phyloP scores from a whole-genome alignment of 2,113 vertebrate species.

The Nymphicus hollandicus region DNA sequence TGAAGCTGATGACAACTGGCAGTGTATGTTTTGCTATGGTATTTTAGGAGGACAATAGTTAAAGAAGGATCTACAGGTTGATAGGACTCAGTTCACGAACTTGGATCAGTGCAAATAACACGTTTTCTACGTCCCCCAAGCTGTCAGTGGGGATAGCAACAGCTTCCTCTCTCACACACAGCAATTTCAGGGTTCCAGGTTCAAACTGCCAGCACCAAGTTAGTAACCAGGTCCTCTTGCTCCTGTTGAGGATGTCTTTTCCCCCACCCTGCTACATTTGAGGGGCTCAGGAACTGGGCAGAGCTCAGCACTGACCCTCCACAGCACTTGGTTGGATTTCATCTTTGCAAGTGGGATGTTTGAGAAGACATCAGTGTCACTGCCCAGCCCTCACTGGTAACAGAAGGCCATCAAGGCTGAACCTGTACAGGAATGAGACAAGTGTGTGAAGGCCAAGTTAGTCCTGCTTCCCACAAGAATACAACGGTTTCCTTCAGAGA shows the following conservation, averaged over 20 bases:
- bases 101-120: neutral
- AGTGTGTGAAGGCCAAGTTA: neutral
- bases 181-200: neutral
- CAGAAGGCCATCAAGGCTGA: neutral
- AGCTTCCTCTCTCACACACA: neutral
- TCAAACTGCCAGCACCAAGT: neutral
- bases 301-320: neutral
- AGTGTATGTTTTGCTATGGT: neutral
- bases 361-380: neutral
- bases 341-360: neutral
- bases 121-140: neutral
- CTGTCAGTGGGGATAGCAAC: neutral
- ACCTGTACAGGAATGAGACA: neutral
- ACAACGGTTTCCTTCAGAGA: neutral
- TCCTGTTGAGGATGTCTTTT: neutral
- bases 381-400: neutral
- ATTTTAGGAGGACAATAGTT: neutral
- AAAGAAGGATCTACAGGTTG: neutral
- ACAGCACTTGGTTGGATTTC: neutral
- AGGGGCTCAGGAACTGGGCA: neutral
- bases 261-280: neutral
- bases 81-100: neutral
- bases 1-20: neutral
- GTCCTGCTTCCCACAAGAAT: neutral
- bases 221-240: neutral